Conservation (phyloP, 2,797 vertebrate species). For the Xerus rutilus region DNA sequence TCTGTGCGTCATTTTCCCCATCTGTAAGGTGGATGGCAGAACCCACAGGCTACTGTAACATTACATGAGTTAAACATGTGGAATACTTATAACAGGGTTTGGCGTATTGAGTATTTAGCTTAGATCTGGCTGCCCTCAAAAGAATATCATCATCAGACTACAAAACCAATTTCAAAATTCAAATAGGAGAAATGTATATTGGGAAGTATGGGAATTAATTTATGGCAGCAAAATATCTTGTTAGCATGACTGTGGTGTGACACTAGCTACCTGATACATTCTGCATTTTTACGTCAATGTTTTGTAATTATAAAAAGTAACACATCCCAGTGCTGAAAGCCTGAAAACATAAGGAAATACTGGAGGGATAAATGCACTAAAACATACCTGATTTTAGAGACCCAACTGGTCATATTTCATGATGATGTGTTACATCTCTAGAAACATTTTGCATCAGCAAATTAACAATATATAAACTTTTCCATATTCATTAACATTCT, state of each 20-base stretch:
- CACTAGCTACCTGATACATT: neutral
- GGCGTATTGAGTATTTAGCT: neutral
- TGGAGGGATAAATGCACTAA: neutral
- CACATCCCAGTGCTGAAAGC: neutral
- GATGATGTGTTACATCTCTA: neutral
- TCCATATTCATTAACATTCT: neutral
- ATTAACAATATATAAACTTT: neutral
- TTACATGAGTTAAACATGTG: neutral
- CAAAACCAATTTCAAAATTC: neutral
- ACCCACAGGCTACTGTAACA: neutral
- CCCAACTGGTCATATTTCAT: neutral
- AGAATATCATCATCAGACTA: neutral
- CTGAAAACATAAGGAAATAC: neutral
- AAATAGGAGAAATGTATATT: neutral
- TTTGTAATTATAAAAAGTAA: neutral
- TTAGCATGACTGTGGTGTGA: neutral
- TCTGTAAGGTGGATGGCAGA: neutral
- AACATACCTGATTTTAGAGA: neutral
- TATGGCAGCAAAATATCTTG: slow-evolving; percentile 32
- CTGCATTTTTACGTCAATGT: slow-evolving; percentile 30
- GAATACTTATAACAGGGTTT: neutral
- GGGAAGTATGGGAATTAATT: neutral
- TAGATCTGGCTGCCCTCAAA: neutral
- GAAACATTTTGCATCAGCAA: slow-evolving; percentile 27
- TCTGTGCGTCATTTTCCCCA: neutral